Conservation (phyloP, 1,140 invertebrate species). For the Meloidogyne hapla region DNA sequence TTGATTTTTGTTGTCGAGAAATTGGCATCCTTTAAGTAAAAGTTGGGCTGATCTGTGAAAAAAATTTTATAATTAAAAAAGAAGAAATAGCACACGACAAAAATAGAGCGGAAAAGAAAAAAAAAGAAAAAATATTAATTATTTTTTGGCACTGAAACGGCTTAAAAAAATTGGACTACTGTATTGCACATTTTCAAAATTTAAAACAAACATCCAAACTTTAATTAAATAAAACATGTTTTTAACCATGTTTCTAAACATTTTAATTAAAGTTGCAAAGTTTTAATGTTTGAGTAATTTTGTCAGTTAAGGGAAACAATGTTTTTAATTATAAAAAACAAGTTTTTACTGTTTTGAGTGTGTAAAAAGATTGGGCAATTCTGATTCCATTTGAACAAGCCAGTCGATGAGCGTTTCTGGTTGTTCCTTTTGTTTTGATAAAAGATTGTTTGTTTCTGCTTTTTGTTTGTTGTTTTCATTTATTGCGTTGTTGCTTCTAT, state of each 20-base stretch:
- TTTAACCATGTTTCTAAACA: too few relatives aligned
- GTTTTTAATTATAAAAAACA: too few relatives aligned
- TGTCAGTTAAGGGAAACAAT: too few relatives aligned
- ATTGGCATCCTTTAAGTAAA: background rate
- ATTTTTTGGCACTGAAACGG: too few relatives aligned
- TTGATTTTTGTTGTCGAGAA: background rate
- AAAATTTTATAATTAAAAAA: too few relatives aligned
- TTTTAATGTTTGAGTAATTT: background rate
- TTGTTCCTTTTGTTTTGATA: background rate
- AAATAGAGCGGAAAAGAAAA: background rate
- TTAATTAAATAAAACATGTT: too few relatives aligned
- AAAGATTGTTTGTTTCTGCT: background rate
- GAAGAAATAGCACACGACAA: too few relatives aligned
- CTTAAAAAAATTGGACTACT: too few relatives aligned
- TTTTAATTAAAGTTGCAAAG: background rate
- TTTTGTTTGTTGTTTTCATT: constrained; percentile 21
- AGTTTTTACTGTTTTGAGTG: background rate
- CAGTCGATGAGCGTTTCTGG: background rate
- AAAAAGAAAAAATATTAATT: too few relatives aligned
- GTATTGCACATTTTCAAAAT: too few relatives aligned
- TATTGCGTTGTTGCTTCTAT: background rate
- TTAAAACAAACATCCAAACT: too few relatives aligned
- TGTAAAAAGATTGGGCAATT: constrained; percentile 15
- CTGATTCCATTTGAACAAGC: constrained; percentile 2
- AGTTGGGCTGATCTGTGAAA: constrained; percentile 1